Evolutionary conservation across 2,797 vertebrate species (phyloP), one percentile per base, ranked within the genome.

Genomic region (Ceryle rudis): DNA sequence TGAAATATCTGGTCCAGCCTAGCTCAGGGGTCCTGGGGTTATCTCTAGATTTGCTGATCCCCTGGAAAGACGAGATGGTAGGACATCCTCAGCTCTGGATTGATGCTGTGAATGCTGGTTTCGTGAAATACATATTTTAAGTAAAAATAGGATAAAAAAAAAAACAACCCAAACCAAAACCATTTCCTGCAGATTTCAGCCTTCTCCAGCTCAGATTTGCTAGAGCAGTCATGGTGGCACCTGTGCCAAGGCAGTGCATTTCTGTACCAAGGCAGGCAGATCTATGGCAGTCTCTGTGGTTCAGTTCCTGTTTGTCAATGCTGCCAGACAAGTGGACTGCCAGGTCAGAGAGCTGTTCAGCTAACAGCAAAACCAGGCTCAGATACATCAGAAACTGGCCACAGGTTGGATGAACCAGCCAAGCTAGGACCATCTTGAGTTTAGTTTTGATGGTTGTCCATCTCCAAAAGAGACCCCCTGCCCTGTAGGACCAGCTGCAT

Each of bases 401-500:
- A 25, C 6, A 4, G 10, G n/a, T 1, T 49, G 74, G 33, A 33
- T 9, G n/a, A 29, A 5, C 6, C 22, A 70, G 65, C 35, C 26
- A 58, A 77, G 33, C 21, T 37, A 73, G 42, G 55, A 33, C 28
- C n/a, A 16, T 20, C 47, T 1, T 14, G 39, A 49, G 57, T 21
- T 84, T 39, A 8, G 35, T 16, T 84, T 11, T 74, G 69, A 25
- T 29, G 46, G 41, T 0, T 35, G 44, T 12, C 44, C 29, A 2
- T 23, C 14, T 64, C 81, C 78, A 39, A n/a, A 62, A 39, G 66
- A 67, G 41, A 41, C 2, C 16, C 23, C 29, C 8, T 41, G 33
- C 10, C 54, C 47, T 44, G 22, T 1, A 9, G 57, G 35, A 37
- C 26, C 28, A 16, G 37, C n/a, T 9, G 4, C 0, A 0, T 11